A percentile compares a stretch with the other conserved stretches of the same genome.
Evolutionary conservation across 2,113 vertebrate species (phyloP).

Genomic region (Nesoenas mayeri): DNA sequence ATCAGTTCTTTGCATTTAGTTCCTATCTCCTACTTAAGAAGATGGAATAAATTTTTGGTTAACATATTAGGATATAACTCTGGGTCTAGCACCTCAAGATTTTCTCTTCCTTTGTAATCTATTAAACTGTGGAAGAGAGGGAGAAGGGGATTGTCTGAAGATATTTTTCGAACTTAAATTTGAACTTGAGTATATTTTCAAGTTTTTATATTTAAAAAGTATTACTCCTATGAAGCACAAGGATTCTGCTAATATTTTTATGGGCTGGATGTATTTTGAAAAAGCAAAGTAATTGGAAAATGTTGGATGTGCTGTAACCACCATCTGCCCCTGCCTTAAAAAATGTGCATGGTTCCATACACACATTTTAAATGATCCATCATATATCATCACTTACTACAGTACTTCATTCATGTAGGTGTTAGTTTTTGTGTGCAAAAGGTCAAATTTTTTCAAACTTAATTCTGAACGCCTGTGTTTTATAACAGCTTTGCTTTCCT

Average conservation of each 20-base stretch:
- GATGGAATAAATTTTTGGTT: not conserved
- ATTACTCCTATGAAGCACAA: not conserved
- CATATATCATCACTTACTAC: slow-evolving; percentile 68
- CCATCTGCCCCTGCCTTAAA: slow-evolving; percentile 41
- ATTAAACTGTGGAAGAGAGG: not conserved
- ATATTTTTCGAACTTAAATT: not conserved
- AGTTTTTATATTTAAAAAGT: not conserved
- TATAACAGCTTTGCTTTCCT: slow-evolving; percentile 14
- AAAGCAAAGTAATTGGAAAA: slow-evolving; percentile 63
- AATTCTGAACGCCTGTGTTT: slow-evolving; percentile 28
- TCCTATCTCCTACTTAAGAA: not conserved
- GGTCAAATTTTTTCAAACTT: slow-evolving; percentile 48
- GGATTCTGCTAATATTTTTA: slow-evolving; percentile 35
- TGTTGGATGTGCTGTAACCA: slow-evolving; percentile 36
- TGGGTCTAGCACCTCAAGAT: not conserved
- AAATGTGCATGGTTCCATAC: slow-evolving; percentile 41
- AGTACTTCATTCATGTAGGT: slow-evolving; percentile 64
- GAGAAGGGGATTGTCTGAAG: not conserved
- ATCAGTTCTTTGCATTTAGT: not conserved
- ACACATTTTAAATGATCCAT: slow-evolving; percentile 48
- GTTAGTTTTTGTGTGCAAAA: slow-evolving; percentile 61
- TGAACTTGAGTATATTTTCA: not conserved
- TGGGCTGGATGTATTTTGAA: slow-evolving; percentile 42
- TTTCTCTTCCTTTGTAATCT: not conserved
- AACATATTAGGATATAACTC: not conserved